A percentile compares a stretch with the other conserved stretches of the same genome.
Conservation (phyloP, 2,888 invertebrate species). For the Augochlorella aurata region DNA sequence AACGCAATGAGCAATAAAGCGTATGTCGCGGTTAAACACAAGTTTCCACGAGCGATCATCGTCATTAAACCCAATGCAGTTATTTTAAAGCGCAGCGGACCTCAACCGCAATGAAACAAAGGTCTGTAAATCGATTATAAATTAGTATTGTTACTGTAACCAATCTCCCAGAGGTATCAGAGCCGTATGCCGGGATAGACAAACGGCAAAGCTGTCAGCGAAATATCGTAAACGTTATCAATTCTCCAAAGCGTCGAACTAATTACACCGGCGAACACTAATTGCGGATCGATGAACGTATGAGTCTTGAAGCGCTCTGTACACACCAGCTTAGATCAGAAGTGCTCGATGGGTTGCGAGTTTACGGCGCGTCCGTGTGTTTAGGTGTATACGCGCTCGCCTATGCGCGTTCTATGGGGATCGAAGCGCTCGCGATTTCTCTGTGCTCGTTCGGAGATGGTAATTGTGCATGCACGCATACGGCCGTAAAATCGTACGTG, state of each 20-base stretch:
- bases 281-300: conserved; percentile 26
- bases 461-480: conserved; percentile 24
- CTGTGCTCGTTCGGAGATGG: not conserved
- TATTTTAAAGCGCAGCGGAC: too few species aligned
- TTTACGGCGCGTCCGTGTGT: not conserved
- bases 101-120: not conserved
- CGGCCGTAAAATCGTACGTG: conserved; percentile 26
- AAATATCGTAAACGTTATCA: conserved; percentile 13
- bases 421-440: not conserved
- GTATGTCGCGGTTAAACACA: too few species aligned
- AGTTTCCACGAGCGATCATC: too few species aligned
- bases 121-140: not conserved
- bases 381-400: not conserved
- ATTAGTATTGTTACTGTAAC: not conserved
- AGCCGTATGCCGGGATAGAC: not conserved
- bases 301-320: conserved; percentile 24
- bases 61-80: too few species aligned
- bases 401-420: not conserved
- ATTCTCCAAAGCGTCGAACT: conserved; percentile 18
- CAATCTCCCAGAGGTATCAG: not conserved
- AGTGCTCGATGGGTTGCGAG: not conserved
- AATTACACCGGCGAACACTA: conserved; percentile 14
- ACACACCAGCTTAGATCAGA: conserved; percentile 18
- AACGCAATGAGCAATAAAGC: too few species aligned
- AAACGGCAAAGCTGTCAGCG: not conserved